Evolutionary conservation across 2,888 invertebrate species (phyloP).

Genomic region (Myopa testacea): DNA sequence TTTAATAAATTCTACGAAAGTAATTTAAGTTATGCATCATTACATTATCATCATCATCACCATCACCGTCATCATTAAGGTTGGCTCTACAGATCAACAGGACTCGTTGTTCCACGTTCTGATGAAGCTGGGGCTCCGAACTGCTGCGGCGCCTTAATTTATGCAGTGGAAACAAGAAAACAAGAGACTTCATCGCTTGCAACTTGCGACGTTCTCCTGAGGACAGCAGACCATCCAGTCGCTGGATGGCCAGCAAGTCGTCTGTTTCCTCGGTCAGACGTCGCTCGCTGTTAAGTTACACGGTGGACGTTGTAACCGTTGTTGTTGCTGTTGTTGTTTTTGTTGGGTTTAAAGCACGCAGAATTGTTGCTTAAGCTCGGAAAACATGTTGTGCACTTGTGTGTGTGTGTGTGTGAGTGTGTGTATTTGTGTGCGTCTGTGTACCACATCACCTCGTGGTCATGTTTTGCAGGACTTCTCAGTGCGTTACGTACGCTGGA

Average conservation of each 20-base stretch:
- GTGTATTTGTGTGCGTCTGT: not conserved
- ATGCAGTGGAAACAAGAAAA: not conserved
- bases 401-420: not conserved
- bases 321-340: too few relatives aligned
- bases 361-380: not conserved
- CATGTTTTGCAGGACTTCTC: not conserved
- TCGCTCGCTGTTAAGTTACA: not conserved
- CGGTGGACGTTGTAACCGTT: not conserved
- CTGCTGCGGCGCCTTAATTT: not conserved
- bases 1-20: not conserved
- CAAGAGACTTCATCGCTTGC: not conserved
- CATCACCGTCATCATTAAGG: too few relatives aligned
- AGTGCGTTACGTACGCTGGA: not conserved
- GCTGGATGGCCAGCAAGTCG: not conserved
- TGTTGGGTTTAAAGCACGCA: not conserved
- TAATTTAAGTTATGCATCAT: not conserved
- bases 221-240: too few relatives aligned
- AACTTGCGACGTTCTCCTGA: not conserved
- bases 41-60: not conserved
- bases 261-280: not conserved
- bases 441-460: not conserved
- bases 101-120: not conserved
- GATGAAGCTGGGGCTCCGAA: not conserved
- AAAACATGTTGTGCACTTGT: not conserved
- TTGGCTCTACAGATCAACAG: too few relatives aligned